Evolutionary conservation across 2,797 vertebrate genomes (phyloP), one percentile per base, ranked within the genome.

Genomic region (Pantherophis vulpinus): DNA sequence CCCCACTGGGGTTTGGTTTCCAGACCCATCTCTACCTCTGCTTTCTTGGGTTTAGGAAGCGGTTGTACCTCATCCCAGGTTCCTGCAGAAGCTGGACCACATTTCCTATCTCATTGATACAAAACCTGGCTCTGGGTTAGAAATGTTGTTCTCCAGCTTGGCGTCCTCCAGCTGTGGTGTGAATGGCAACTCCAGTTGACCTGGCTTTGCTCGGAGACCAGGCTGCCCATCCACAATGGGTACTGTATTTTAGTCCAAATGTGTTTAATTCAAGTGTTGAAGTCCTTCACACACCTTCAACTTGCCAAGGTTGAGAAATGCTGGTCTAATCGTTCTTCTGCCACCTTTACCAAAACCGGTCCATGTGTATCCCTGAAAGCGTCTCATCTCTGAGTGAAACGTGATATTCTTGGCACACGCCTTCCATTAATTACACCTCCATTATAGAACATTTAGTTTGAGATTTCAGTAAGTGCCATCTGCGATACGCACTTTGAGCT

Each of bases 381-480:
- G 10, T 47, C 37, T 47, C 20, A 25, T 83, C 74, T 79, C 37
- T 47, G 37, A 83, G 20, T 12, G 37, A 83, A 83, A 83, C 4
- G 20, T 25, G 37, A 12, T 47, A 47, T 83, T 23, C 74, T 83
- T 83, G 74, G 74, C 74, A 83, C 20, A 14, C 7, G 86, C 20
- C 27, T 93, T 16, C 7, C n/a, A 32, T 91, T 91, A 90, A 93
- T 25, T 88, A 89, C 0, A 59, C 60, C 94, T 93, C 92, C 51
- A 93, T 88, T 88, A 92, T 89, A 37, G 93, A 93, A 42, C 56
- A 91, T 74, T 94, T 9, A 1, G 9, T 23, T 60, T 4, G 59
- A 13, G 6, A 94, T 93, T 96, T 93, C 93, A 93, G 90, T 60
- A 96, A 95, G 83, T 92, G 93, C 55, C 92, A 66, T 83, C 0